These are phyloP conservation scores for Acromyrmex heyeri DNA, from an alignment of 1,140 invertebrate species.

Conservation along the genomic window DNA sequence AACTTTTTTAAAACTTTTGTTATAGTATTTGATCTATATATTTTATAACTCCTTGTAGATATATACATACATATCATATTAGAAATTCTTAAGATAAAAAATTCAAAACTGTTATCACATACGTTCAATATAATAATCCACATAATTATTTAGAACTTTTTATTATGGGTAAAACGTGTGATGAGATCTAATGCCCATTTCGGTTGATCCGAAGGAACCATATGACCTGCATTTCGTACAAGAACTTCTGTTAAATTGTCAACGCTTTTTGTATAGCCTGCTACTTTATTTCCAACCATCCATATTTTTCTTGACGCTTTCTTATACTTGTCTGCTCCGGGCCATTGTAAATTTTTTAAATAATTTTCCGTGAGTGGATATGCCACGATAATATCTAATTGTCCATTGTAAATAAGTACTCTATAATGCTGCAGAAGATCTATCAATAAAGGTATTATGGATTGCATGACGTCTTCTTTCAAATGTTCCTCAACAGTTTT, in stretches of 20 bases:
- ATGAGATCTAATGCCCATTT: conserved; percentile 93
- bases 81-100: neutral
- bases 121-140: neutral
- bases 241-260: conserved; percentile 93
- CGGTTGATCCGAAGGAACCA: conserved; percentile 94
- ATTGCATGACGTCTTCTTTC: conserved; percentile 93
- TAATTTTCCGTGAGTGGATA: conserved; percentile 93
- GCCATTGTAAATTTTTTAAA: conserved; percentile 90
- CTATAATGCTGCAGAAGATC: conserved; percentile 90
- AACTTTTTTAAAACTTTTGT: too few relatives aligned
- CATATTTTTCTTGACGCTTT: conserved; percentile 89
- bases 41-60: too few relatives aligned
- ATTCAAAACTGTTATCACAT: conserved; percentile 32
- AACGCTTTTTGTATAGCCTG: conserved; percentile 92
- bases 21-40: too few relatives aligned
- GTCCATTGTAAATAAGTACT: conserved; percentile 93
- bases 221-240: conserved; percentile 94
- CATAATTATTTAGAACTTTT: conserved; percentile 83
- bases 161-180: conserved; percentile 91
- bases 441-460: conserved; percentile 91
- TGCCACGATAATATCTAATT: conserved; percentile 94
- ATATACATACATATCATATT: conserved; percentile 1
- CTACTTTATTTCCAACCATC: conserved; percentile 90
- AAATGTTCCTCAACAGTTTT: conserved; percentile 90
- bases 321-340: conserved; percentile 89